A percentile compares a stretch with the other conserved stretches of the same genome.
Evolutionary conservation across 2,797 vertebrate species (phyloP).

Genomic region (Euphonia xanthogaster): DNA sequence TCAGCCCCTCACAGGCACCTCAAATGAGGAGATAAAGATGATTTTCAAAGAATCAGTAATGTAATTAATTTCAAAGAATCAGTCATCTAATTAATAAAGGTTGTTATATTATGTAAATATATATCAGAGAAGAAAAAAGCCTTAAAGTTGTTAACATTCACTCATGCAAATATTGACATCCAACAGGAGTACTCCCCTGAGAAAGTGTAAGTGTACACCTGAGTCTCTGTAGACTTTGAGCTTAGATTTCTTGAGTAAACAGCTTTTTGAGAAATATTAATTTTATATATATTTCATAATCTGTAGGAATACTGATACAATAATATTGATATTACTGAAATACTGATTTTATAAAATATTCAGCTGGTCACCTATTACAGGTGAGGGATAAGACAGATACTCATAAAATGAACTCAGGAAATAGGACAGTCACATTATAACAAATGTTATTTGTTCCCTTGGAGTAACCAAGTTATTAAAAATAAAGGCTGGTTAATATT

Average conservation of each 20-base stretch:
- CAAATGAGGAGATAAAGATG: background rate
- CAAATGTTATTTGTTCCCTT: background rate
- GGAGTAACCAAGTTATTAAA: background rate
- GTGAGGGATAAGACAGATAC: background rate
- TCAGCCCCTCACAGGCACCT: background rate
- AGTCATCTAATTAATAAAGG: background rate
- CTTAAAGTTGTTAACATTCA: background rate
- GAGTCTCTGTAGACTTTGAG: background rate
- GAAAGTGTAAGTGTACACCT: background rate
- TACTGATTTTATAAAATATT: background rate
- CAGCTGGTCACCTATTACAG: background rate
- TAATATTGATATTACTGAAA: background rate
- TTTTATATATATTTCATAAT: background rate
- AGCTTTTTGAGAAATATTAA: background rate
- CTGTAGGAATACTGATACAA: background rate
- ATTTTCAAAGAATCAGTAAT: background rate
- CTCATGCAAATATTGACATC: conserved; percentile 9
- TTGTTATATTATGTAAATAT: conserved; percentile 4
- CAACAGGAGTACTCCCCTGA: background rate
- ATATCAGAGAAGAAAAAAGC: background rate
- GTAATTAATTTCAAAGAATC: background rate
- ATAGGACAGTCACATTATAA: background rate
- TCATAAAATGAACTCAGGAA: background rate
- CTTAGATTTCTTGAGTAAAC: conserved; percentile 12
- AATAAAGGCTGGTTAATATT: conserved; percentile 8